Percentiles rank a stretch among this genome's conserved stretches.
phyloP scores from a whole-genome alignment of 2,797 vertebrate genomes.

The Cynodonichthys magdalenae region DNA sequence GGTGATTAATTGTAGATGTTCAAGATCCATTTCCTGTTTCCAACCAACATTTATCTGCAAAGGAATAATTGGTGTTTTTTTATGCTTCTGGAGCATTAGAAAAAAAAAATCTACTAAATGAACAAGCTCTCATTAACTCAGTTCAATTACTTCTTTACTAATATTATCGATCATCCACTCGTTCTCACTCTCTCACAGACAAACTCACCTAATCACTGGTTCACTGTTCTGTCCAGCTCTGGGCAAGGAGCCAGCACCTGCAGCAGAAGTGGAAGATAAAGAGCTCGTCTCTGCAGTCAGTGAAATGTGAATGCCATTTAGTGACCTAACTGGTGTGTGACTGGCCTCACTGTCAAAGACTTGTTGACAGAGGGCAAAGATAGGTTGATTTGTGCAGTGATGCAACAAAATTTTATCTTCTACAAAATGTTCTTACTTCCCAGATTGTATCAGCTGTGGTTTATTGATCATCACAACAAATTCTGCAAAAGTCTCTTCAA shows the following conservation, averaged over 20 bases:
- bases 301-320: constrained; percentile 72
- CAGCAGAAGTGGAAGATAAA: constrained; percentile 76
- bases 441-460: too few relatives aligned
- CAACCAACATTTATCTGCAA: background rate
- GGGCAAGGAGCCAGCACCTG: constrained; percentile 62
- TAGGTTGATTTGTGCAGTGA: constrained; percentile 15
- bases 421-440: background rate
- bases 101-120: background rate
- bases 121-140: constrained; percentile 38
- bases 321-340: constrained; percentile 50
- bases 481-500: too few relatives aligned
- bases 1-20: constrained; percentile 8
- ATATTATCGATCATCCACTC: constrained; percentile 30
- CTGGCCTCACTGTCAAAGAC: constrained; percentile 47
- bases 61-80: background rate
- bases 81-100: constrained; percentile 1
- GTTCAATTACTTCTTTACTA: constrained; percentile 38
- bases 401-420: background rate
- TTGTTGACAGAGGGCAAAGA: constrained; percentile 48
- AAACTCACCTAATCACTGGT: constrained; percentile 12
- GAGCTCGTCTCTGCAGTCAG: constrained; percentile 56
- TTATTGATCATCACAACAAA: too few relatives aligned
- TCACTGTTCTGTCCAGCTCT: constrained; percentile 33
- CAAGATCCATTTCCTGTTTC: background rate
- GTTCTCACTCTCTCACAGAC: background rate